Conservation (phyloP, 2,113 vertebrate species). For the Ardeotis arabs region DNA sequence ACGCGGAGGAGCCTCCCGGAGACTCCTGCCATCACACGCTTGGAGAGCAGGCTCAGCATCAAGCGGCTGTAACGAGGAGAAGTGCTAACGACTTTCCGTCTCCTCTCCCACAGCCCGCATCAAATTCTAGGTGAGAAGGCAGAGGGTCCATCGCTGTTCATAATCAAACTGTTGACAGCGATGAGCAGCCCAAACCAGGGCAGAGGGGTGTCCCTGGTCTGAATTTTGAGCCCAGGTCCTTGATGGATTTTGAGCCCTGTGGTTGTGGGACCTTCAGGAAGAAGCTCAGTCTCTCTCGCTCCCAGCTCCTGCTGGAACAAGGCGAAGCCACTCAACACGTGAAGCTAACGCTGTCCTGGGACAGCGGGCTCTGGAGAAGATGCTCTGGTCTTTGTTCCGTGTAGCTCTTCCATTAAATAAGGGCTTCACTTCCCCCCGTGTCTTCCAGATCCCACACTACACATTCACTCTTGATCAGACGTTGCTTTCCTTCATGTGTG, state of each 20-base stretch:
- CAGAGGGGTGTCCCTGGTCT: neutral
- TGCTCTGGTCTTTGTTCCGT: neutral
- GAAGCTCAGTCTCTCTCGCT: neutral
- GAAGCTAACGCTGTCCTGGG: accelerated
- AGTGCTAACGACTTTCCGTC: neutral
- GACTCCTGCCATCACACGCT: neutral
- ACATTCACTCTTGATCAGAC: accelerated
- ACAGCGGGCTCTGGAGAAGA: neutral
- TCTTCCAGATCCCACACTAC: neutral
- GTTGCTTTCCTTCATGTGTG: accelerated
- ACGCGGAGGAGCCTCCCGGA: neutral
- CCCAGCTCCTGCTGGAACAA: neutral
- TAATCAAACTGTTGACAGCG: neutral
- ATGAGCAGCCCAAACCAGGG: neutral
- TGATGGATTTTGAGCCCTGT: neutral
- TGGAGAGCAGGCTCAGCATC: neutral
- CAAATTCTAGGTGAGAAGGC: neutral
- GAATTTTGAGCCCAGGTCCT: neutral
- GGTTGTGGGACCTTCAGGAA: neutral
- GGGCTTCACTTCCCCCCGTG: neutral
- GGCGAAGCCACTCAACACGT: neutral
- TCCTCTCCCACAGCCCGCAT: neutral
- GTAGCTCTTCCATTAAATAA: neutral
- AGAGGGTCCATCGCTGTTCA: neutral
- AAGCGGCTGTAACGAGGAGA: neutral